Evolutionary conservation across 2,888 invertebrate genomes (phyloP), one percentile per base, ranked within the genome.

Genomic region (Rutpela maculata): DNA sequence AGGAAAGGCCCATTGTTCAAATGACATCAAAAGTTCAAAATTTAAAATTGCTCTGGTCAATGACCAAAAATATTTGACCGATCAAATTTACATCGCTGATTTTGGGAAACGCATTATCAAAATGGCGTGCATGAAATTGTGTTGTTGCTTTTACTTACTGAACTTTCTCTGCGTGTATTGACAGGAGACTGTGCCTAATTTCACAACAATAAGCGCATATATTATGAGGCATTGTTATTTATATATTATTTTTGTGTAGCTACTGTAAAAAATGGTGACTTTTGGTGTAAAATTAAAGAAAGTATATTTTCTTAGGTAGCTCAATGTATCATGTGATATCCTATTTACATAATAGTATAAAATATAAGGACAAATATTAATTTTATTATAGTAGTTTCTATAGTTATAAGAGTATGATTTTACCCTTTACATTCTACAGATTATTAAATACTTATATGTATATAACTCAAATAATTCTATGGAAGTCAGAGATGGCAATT

Each of bases 171-270:
- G 83, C 81, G 80, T 81, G 84, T 85, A 85, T 85, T 86, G 86
- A 87, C 83, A 87, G 87, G 87, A 88, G 88, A 88, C 86, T 88
- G 89, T 89, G 89, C 89, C 89, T 89, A 89, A 89, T 87, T 88
- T 72, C 85, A 87, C 85, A 85, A 88, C 85, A 88, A 87, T 80
- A 78, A 68, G 77, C 81, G 75, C 78, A 76, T 80, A 63, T 79
- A 60, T 72, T 69, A 56, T 12, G 63, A 74, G 74, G 59, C 69
- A 68, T 77, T 62, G 68, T 77, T 68, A 26, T 38, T 57, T 50
- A 67, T 55, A 26, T 55, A 68, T 67, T 71, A 35, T 70, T 76
- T 65, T 67, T 72, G 15, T 72, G 71, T 75, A 65, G 50, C 67
- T 60, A 17, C 59, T 38, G 62, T 75, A 11, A 38, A 62, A 67